Percentiles rank a stretch among this genome's conserved stretches.
These are phyloP conservation scores for Melanostigma gelatinosum DNA, from an alignment of 2,113 vertebrate species.

Conservation along the genomic window DNA sequence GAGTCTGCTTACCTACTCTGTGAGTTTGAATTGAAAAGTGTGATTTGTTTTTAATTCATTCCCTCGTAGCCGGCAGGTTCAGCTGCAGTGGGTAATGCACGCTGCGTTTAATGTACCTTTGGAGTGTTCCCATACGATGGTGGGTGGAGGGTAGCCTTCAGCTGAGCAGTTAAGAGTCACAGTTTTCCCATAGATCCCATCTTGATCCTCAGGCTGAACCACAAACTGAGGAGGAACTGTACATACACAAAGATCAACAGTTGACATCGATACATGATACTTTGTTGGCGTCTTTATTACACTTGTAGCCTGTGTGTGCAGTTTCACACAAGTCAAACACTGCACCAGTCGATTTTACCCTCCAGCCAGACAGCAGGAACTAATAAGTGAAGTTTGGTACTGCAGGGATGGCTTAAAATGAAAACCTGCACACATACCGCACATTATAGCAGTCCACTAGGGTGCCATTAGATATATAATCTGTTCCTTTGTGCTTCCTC, in stretches of 20 bases:
- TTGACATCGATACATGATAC: not conserved
- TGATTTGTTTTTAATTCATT: conserved; percentile 12
- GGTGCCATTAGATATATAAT: conserved; percentile 13
- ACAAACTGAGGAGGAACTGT: conserved; percentile 97
- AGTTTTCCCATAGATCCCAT: conserved; percentile 97
- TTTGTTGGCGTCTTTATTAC: not conserved
- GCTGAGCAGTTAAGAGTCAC: conserved; percentile 98
- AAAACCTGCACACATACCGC: conserved; percentile 19
- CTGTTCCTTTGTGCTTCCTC: conserved; percentile 43
- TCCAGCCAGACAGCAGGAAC: conserved; percentile 1
- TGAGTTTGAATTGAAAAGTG: not conserved
- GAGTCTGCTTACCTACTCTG: not conserved
- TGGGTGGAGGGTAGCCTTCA: conserved; percentile 96
- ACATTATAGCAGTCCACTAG: conserved; percentile 11
- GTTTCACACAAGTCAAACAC: conserved; percentile 9
- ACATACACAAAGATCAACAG: conserved; percentile 34
- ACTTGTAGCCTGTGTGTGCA: not conserved
- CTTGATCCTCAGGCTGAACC: conserved; percentile 97
- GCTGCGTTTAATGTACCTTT: conserved; percentile 86
- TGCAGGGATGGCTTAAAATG: conserved; percentile 26
- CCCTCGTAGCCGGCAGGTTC: not conserved
- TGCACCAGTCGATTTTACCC: not conserved
- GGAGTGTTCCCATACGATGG: conserved; percentile 98
- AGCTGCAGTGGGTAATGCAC: not conserved
- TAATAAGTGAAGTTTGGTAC: conserved; percentile 17